Conservation (phyloP, 2,113 vertebrate genomes). For the Boulengeromyrus knoepffleri region DNA sequence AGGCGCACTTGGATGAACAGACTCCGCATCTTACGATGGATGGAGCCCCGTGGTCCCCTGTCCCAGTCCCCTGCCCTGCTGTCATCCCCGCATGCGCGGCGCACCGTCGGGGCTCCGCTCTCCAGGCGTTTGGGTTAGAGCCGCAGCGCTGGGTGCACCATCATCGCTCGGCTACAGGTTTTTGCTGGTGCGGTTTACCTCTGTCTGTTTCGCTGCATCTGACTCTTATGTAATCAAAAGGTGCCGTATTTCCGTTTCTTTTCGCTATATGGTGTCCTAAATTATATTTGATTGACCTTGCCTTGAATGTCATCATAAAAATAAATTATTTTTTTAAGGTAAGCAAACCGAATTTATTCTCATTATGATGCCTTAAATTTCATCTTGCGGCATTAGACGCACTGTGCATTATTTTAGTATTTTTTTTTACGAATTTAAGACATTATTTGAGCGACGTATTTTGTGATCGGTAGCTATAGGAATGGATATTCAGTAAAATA, state of each 20-base stretch:
- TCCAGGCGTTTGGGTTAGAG: background rate
- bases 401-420: background rate
- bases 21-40: background rate
- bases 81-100: conserved; percentile 4
- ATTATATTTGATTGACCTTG: conserved; percentile 39
- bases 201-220: background rate
- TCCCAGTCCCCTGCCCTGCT: background rate
- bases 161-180: background rate
- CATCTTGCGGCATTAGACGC: background rate
- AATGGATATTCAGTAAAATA: background rate
- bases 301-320: conserved; percentile 48
- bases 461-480: background rate
- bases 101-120: background rate
- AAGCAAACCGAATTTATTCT: conserved; percentile 44
- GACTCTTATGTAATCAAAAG: background rate
- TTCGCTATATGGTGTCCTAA: background rate
- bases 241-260: background rate
- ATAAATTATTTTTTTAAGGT: conserved; percentile 48
- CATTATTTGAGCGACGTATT: background rate
- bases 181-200: background rate
- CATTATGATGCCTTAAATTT: background rate
- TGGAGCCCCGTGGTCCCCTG: background rate
- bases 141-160: background rate
- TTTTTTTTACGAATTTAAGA: background rate
- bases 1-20: background rate